Percentiles rank a stretch among this genome's conserved stretches.
Conservation (phyloP, 2,113 vertebrate genomes). For the Rhea pennata region DNA sequence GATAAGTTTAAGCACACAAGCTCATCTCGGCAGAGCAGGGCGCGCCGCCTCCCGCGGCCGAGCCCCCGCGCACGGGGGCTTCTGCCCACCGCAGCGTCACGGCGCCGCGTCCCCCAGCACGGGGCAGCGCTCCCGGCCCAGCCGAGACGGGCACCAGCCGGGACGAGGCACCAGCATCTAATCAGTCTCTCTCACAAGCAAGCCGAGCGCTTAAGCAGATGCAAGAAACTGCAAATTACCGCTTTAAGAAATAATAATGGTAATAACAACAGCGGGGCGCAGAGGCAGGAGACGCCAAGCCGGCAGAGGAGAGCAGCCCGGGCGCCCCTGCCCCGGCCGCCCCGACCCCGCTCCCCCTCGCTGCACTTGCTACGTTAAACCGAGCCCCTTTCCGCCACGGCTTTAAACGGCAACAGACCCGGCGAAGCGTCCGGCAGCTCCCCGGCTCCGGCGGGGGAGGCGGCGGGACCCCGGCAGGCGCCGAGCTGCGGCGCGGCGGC, state of each 20-base stretch:
- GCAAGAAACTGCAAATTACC: not conserved
- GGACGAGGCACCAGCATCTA: not conserved
- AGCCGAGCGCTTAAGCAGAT: not conserved
- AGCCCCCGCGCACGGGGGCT: no score
- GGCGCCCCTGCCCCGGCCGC: not conserved
- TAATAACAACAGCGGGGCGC: not conserved
- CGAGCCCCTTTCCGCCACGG: not conserved
- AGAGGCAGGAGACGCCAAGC: not conserved
- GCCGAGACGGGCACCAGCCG: not conserved
- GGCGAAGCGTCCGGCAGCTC: not conserved
- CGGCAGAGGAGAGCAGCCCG: not conserved
- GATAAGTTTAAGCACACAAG: not conserved
- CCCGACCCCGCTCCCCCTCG: not conserved
- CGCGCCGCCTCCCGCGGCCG: not conserved
- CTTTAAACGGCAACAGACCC: not conserved
- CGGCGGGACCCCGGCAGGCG: no score
- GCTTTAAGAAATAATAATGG: not conserved
- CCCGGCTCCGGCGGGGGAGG: not conserved
- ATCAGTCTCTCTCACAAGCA: not conserved
- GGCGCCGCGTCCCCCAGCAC: no score
- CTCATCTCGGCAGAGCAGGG: not conserved
- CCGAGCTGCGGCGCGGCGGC: not conserved
- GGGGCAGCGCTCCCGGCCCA: not conserved
- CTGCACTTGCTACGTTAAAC: not conserved
- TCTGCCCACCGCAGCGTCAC: no score